phyloP scores from a whole-genome alignment of 2,113 vertebrate species.

The Suricata suricatta region DNA sequence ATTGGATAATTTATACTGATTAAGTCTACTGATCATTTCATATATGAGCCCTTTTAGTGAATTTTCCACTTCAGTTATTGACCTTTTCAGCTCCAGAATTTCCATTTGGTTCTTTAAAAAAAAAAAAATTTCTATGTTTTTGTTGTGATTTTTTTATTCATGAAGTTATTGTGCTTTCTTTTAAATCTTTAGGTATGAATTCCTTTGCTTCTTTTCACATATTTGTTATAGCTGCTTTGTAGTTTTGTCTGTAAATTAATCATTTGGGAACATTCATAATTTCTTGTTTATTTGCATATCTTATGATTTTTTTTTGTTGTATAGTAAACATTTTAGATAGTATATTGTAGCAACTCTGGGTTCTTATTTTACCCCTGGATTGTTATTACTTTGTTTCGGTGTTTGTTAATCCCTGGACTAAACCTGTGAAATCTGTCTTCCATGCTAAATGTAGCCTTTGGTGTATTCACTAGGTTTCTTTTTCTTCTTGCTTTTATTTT shows the following conservation, averaged over 20 bases:
- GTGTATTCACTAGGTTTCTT: not conserved
- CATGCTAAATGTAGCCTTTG: not conserved
- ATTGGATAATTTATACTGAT: not conserved
- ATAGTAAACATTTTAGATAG: constrained; percentile 13
- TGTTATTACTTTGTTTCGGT: constrained; percentile 40
- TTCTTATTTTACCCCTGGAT: constrained; percentile 43
- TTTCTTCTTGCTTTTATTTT: constrained; percentile 18
- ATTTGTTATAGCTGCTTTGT: constrained; percentile 41
- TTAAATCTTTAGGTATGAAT: constrained; percentile 10
- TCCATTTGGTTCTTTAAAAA: constrained; percentile 20
- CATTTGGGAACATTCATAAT: not conserved
- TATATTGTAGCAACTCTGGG: constrained; percentile 17
- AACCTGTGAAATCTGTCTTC: constrained; percentile 23
- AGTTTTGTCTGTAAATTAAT: constrained; percentile 20
- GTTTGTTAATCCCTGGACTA: not conserved
- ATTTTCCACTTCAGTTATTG: constrained; percentile 17
- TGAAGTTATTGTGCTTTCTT: constrained; percentile 6
- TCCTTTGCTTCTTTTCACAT: constrained; percentile 5
- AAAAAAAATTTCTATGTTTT: not conserved
- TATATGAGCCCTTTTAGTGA: not conserved
- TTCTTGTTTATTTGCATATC: constrained; percentile 42
- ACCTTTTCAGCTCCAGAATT: constrained; percentile 3
- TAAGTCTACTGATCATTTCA: constrained; percentile 14
- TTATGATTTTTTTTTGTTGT: constrained; percentile 33
- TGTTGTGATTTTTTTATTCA: constrained; percentile 8